Conservation (phyloP, 2,797 vertebrate species). For the Anabacerthia variegaticeps region DNA sequence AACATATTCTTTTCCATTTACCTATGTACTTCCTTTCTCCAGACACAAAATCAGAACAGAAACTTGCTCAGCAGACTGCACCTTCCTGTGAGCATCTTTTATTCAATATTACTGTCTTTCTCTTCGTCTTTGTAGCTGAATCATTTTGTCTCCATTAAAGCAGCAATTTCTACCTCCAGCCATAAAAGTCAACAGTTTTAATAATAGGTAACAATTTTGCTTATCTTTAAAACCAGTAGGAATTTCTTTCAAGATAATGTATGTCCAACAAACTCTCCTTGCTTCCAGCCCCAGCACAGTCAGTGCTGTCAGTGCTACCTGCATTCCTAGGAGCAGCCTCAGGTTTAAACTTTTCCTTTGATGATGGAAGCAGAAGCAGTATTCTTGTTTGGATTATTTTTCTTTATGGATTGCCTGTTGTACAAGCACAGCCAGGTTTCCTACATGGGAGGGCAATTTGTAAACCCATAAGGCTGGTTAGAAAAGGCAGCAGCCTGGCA, state of each 20-base stretch:
- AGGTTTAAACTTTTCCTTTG: not conserved
- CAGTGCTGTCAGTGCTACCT: not conserved
- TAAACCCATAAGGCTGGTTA: not conserved
- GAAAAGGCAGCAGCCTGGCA: not conserved
- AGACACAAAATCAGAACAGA: not conserved
- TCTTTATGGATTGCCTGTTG: not conserved
- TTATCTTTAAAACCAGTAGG: not conserved
- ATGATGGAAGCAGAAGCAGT: not conserved
- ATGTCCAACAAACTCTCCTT: not conserved
- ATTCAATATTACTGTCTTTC: not conserved
- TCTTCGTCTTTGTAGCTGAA: conserved; percentile 73
- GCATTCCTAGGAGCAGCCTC: not conserved
- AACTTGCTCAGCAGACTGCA: not conserved
- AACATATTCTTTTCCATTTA: not conserved
- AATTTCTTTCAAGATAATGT: not conserved
- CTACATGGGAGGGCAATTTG: not conserved
- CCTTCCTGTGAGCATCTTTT: not conserved
- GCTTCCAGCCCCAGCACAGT: not conserved
- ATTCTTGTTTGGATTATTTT: not conserved
- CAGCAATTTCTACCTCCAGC: conserved; percentile 80
- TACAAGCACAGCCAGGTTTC: not conserved
- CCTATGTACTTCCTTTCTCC: not conserved
- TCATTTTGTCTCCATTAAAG: conserved; percentile 77
- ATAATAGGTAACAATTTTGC: conserved; percentile 71
- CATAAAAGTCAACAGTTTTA: conserved; percentile 73